These are phyloP conservation scores for Eubucco bourcierii DNA, from an alignment of 2,113 vertebrate species.

Conservation along the genomic window DNA sequence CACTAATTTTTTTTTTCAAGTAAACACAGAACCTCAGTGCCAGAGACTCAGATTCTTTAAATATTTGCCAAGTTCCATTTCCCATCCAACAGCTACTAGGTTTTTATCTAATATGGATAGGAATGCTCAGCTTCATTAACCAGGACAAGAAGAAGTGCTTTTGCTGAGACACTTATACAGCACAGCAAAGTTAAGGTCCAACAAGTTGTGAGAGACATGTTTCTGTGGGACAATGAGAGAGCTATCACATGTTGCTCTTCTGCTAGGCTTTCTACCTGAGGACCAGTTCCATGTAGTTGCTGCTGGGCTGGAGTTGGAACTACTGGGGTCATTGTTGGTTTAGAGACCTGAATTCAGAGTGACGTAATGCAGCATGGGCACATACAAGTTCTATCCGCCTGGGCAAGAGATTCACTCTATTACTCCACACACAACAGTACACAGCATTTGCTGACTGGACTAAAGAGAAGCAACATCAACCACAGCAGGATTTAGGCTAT, in stretches of 20 bases:
- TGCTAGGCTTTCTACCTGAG: not conserved
- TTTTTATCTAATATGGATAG: not conserved
- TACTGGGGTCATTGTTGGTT: not conserved
- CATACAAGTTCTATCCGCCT: not conserved
- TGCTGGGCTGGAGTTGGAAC: not conserved
- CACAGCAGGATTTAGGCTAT: not conserved
- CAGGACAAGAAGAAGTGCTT: not conserved
- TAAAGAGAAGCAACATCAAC: not conserved
- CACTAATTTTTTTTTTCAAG: not conserved
- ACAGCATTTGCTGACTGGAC: not conserved
- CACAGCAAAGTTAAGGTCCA: not conserved
- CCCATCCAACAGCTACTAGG: not conserved
- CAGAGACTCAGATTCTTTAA: not conserved
- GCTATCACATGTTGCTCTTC: not conserved
- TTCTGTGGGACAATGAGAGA: not conserved
- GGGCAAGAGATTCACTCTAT: not conserved
- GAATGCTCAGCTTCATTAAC: not conserved
- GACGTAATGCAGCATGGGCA: accelerated
- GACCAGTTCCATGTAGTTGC: not conserved
- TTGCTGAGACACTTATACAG: not conserved
- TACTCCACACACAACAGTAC: not conserved
- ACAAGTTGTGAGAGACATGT: accelerated
- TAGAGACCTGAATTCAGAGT: not conserved
- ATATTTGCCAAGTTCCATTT: not conserved
- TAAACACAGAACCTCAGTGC: not conserved